phyloP scores from a whole-genome alignment of 2,113 vertebrate genomes.

The Pluvianellus socialis region DNA sequence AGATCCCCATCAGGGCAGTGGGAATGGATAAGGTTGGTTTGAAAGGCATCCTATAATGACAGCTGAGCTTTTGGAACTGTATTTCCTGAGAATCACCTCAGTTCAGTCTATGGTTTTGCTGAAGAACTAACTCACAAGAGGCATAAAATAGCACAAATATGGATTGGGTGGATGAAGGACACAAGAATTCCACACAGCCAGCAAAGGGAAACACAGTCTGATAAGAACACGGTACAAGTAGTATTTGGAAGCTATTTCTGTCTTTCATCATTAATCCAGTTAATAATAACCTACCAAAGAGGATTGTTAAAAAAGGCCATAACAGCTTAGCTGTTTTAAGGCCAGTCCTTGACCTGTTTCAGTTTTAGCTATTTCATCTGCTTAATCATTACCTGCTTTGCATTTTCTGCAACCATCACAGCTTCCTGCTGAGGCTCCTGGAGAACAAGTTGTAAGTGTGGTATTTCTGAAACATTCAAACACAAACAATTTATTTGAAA shows the following conservation, averaged over 20 bases:
- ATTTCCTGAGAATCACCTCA: background rate
- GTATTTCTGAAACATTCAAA: constrained; percentile 67
- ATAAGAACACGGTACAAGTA: background rate
- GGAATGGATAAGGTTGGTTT: background rate
- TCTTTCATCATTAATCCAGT: constrained; percentile 21
- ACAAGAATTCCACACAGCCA: background rate
- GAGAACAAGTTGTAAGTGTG: background rate
- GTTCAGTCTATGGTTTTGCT: background rate
- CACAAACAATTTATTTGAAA: background rate
- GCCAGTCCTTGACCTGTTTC: constrained; percentile 34
- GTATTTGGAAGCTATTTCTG: constrained; percentile 20
- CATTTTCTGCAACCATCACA: background rate
- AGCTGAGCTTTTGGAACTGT: background rate
- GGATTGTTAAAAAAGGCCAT: constrained; percentile 17
- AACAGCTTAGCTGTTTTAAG: constrained; percentile 34
- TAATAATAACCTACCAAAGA: constrained; percentile 55
- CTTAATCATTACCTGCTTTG: constrained; percentile 42
- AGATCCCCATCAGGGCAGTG: background rate
- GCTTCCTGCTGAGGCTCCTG: constrained; percentile 23
- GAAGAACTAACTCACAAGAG: background rate
- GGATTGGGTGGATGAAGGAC: background rate
- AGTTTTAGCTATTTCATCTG: background rate
- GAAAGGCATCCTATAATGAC: background rate
- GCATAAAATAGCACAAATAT: background rate
- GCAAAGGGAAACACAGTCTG: background rate